A percentile compares a stretch with the other conserved stretches of the same genome.
phyloP scores from a whole-genome alignment of 2,797 vertebrate species.

The Geotrypetes seraphini region DNA sequence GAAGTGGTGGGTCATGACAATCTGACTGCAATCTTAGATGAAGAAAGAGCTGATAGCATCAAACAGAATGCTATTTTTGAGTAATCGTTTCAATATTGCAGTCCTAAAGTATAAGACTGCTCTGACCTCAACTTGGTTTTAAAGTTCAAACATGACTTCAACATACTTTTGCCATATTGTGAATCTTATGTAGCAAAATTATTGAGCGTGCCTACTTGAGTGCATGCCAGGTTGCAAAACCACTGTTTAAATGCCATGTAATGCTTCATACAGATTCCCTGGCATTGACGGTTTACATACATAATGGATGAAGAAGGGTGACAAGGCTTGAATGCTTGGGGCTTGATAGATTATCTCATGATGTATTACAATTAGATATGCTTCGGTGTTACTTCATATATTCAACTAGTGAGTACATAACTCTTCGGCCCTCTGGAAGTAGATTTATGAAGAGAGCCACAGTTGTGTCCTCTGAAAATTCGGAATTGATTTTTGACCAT shows the following conservation, averaged over 20 bases:
- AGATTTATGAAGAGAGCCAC: slow-evolving; percentile 48
- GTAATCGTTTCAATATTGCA: slow-evolving; percentile 3
- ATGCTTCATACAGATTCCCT: slow-evolving; percentile 42
- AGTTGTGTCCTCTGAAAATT: slow-evolving; percentile 36
- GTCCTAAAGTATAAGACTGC: too few species aligned
- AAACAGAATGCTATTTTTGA: neutral
- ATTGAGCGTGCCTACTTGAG: slow-evolving; percentile 6
- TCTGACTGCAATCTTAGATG: neutral
- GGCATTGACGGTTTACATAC: slow-evolving; percentile 43
- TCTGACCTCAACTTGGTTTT: neutral
- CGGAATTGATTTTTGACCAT: slow-evolving; percentile 41
- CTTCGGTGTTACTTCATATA: slow-evolving; percentile 68
- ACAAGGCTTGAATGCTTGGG: slow-evolving; percentile 39
- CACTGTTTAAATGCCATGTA: slow-evolving; percentile 14
- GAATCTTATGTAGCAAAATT: slow-evolving; percentile 7
- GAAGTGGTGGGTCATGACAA: neutral
- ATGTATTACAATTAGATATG: slow-evolving; percentile 59
- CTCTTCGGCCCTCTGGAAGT: slow-evolving; percentile 49
- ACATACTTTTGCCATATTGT: slow-evolving; percentile 3
- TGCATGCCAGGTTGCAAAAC: slow-evolving; percentile 14
- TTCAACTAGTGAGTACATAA: slow-evolving; percentile 50
- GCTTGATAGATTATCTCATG: slow-evolving; percentile 71
- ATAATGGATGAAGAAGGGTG: slow-evolving; percentile 51
- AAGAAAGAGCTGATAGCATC: slow-evolving; percentile 4
- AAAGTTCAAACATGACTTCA: neutral